A percentile compares a stretch with the other conserved stretches of the same genome.
These are phyloP conservation scores for Tetragonula clypearis DNA, from an alignment of 1,140 invertebrate genomes.

Conservation along the genomic window DNA sequence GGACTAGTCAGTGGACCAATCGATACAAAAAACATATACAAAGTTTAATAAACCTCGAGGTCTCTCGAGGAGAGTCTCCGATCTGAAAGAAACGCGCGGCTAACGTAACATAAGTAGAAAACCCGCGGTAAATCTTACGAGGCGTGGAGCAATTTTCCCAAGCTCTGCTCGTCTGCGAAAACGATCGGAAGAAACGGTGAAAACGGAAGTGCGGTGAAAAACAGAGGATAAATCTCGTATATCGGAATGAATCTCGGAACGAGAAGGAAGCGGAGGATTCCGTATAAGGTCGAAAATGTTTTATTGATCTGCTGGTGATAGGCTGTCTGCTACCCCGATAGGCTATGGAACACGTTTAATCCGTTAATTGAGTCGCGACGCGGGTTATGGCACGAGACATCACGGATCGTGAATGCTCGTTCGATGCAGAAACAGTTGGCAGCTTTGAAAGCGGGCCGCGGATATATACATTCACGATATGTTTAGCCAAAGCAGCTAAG, in stretches of 20 bases:
- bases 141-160: background rate
- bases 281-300: too few relatives aligned
- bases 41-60: too few relatives aligned
- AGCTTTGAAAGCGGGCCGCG: background rate
- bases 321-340: background rate
- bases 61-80: background rate
- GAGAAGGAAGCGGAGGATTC: too few relatives aligned
- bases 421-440: slow-evolving; percentile 22
- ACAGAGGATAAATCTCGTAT: too few relatives aligned
- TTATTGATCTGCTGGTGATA: too few relatives aligned
- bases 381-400: background rate
- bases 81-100: background rate
- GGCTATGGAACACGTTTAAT: background rate
- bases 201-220: background rate
- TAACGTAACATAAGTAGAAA: too few relatives aligned
- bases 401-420: background rate
- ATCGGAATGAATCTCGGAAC: too few relatives aligned
- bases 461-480: slow-evolving; percentile 13
- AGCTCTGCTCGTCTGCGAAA: background rate
- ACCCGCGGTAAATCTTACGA: background rate
- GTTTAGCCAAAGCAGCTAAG: slow-evolving; percentile 39
- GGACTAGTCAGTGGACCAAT: too few relatives aligned
- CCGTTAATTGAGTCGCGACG: slow-evolving; percentile 8
- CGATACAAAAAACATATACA: too few relatives aligned
- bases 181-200: background rate